Base-by-base conservation (phyloP, 1,140 invertebrate genomes). In the Marisa cornuarietis region DNA sequence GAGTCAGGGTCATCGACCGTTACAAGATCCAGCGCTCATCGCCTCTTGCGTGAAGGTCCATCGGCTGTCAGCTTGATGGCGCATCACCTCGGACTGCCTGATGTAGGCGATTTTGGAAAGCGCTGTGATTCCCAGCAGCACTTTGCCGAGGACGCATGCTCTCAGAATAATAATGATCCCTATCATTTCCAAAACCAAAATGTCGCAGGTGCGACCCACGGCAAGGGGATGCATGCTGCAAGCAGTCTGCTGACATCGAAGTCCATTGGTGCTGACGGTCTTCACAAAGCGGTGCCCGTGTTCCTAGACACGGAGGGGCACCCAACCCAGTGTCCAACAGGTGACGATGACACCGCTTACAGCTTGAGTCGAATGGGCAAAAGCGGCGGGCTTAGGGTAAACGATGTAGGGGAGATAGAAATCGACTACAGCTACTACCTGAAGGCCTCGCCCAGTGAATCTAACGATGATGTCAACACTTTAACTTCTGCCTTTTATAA, bases 401-500 rank as follows among this genome's bases (percentile, higher is more conserved):
- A 68, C 65, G 20, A 52, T 6, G 51, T 42, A 7, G 76, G 76
- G 6, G 18, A 77, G 65, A 65, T 77, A 22, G 76, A 77, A n/a
- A 77, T 77, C 42, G 76, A 77, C 65, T 77, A 77, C 76, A 77
- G 76, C 65, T 77, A 77, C 76, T 77, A 77, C 76, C 20, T 77
- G 63, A 77, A 77, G 26, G 76, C 76, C 6, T 52, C 76, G 63
- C 76, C 76, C 63, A 77, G 76, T 49, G 76, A 77, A 22, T 68
- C 76, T 63, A 77, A 77, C 63, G 76, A 77, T 65, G 63, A 77
- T 10, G 63, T 77, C 7, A 77, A 77, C 76, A 77, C 76, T 8
- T 68, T 52, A 62, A 68, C 76, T 13, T 63, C 76, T 5, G 68
- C 76, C 22, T 26, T 13, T 9, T 58, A 58, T 18, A 58, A 58